Percentiles rank a stretch among this genome's conserved stretches.
These are phyloP conservation scores for Aricia artaxerxes DNA, from an alignment of 2,888 invertebrate genomes.

Conservation along the genomic window DNA sequence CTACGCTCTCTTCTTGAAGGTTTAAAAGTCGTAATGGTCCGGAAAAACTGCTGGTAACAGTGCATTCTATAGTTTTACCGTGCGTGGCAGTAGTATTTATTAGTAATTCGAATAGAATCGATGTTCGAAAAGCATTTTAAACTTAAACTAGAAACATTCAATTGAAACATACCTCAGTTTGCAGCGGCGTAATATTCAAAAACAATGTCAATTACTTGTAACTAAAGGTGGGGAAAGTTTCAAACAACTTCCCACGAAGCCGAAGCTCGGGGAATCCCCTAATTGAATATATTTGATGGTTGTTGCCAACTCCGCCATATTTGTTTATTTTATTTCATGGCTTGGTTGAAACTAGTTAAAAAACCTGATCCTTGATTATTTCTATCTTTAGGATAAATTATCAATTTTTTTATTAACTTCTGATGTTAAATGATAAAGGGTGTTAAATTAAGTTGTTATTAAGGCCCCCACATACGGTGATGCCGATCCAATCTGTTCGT, in stretches of 20 bases:
- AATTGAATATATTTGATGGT: constrained; percentile 21
- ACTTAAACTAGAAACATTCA: background rate
- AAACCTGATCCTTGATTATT: background rate
- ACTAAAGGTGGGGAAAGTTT: background rate
- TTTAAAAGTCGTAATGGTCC: too few species aligned
- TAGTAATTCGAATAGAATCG: background rate
- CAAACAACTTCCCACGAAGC: background rate
- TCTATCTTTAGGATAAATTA: too few species aligned
- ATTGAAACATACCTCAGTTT: background rate
- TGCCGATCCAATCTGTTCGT: too few species aligned
- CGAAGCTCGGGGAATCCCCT: background rate
- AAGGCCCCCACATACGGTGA: too few species aligned
- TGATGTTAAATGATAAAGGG: too few species aligned
- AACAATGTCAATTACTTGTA: constrained; percentile 20
- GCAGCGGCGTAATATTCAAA: background rate
- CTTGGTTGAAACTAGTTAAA: too few species aligned
- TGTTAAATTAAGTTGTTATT: too few species aligned
- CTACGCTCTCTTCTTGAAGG: too few species aligned
- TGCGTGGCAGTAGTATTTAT: too few species aligned
- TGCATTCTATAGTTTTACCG: too few species aligned
- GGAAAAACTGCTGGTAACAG: too few species aligned
- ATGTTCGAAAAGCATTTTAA: background rate
- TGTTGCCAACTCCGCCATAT: background rate
- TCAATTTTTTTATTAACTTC: too few species aligned
- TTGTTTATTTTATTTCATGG: background rate